These are phyloP conservation scores for Tachypleus tridentatus DNA, from an alignment of 1,140 invertebrate species.

Conservation along the genomic window DNA sequence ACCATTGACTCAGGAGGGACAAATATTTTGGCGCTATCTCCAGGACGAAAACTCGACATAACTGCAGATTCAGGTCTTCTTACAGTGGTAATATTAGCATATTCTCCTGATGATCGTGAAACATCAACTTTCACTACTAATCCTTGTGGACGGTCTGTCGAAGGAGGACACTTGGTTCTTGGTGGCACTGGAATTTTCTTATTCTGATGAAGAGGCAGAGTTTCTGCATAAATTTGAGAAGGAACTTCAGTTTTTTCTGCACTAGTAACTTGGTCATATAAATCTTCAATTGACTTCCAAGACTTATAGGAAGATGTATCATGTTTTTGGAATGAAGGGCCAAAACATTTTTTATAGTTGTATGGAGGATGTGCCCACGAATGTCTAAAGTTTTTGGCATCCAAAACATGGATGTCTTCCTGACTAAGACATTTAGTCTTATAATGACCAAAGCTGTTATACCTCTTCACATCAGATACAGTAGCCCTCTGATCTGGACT, in stretches of 20 bases:
- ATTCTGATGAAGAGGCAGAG: slow-evolving; percentile 4
- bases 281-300: slow-evolving; percentile 17
- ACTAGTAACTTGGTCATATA: slow-evolving; percentile 11
- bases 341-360: not conserved
- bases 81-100: slow-evolving; percentile 18
- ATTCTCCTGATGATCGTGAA: slow-evolving; percentile 18
- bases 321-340: too few species aligned
- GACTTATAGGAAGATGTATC: too few species aligned
- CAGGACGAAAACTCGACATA: slow-evolving; percentile 70
- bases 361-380: slow-evolving; percentile 30
- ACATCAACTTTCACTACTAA: slow-evolving; percentile 21
- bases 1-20: slow-evolving; percentile 76
- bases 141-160: slow-evolving; percentile 47
- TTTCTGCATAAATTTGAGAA: slow-evolving; percentile 21
- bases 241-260: not conserved
- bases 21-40: slow-evolving; percentile 71
- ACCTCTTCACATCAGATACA: slow-evolving; percentile 7
- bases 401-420: slow-evolving; percentile 29
- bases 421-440: slow-evolving; percentile 32
- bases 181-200: slow-evolving; percentile 6
- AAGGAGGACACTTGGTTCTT: slow-evolving; percentile 46
- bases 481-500: slow-evolving; percentile 46
- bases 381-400: slow-evolving; percentile 26
- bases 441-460: not conserved
- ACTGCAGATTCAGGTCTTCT: slow-evolving; percentile 28